Base-by-base conservation (phyloP, 2,113 vertebrate genomes). In the Cervus canadensis region DNA sequence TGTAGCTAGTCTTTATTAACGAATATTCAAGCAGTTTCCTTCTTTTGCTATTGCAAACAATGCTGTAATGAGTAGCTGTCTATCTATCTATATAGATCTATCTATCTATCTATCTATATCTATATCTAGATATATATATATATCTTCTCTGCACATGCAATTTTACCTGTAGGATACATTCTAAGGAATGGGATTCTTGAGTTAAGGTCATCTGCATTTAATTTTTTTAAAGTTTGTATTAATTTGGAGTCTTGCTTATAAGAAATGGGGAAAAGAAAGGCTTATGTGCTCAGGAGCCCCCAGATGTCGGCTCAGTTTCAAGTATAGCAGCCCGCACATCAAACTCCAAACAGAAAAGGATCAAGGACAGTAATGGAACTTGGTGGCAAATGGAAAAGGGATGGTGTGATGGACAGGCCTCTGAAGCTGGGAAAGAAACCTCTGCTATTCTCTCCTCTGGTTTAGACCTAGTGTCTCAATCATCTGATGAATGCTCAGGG, bases 31-130 rank as follows among this genome's bases (percentile, higher is more conserved):
- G 45, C 3, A 91, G 17, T 89, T 88, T 57, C 36, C 23, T 62
- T 94, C 74, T 96, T 45, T 40, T 81, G 87, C 6, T 94, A 86
- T 62, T 89, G 78, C 33, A 74, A 89, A 87, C 33, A 95, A 89
- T 57, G 26, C 10, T 57, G 8, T 56, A 89, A 62, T 62, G 12
- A 64, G 48, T 81, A 90, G 81, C 0, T 19, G 12, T 59, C 2
- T 48, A 2, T 50, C 48, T n/a, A n/a, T n/a, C 7, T 21, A 5
- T 67, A 21, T 71, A 36, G 30, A n/a, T 64, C 17, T 64, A 64
- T 33, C 16, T 64, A 9, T 40, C 40, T 33, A 64, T 64, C 2
- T 71, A 36, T 71, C 4, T 36, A n/a, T 64, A n/a, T 64, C 7
- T 17, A 3, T 71, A 19, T 67, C 16, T 7, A n/a, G 4, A 71